Evolutionary conservation across 2,113 vertebrate species (phyloP).

Genomic region (Meriones unguiculatus): DNA sequence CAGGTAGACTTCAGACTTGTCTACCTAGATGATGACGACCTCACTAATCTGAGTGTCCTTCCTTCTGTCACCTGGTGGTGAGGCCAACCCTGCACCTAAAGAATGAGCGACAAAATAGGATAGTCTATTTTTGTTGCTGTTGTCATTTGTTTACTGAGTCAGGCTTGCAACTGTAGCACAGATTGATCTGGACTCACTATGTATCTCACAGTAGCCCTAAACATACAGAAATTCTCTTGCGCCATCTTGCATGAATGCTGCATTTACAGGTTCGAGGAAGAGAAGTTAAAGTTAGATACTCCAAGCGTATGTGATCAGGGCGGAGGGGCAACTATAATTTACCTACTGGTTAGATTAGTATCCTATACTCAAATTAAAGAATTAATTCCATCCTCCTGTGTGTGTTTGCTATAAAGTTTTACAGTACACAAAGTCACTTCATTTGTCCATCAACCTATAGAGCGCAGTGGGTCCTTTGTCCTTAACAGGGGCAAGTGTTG

Average conservation of each 20-base stretch:
- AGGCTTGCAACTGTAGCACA: neutral
- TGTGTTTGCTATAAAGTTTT: neutral
- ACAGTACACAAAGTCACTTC: neutral
- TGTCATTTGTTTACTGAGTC: neutral
- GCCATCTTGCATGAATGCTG: neutral
- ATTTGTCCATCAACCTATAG: neutral
- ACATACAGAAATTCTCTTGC: neutral
- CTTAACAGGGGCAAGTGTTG: neutral
- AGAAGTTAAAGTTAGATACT: neutral
- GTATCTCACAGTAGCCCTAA: neutral
- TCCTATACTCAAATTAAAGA: neutral
- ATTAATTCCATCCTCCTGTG: neutral
- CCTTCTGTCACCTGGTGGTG: neutral
- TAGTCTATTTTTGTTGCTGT: neutral
- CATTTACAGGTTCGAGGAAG: neutral
- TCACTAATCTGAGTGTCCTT: neutral
- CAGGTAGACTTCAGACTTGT: neutral
- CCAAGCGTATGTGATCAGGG: neutral
- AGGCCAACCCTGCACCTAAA: neutral
- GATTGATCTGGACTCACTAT: neutral
- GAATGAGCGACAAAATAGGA: neutral
- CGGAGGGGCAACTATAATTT: neutral
- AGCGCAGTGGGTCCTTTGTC: neutral
- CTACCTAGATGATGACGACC: neutral
- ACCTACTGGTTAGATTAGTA: neutral